These are phyloP conservation scores for Neoaliturus tenellus DNA, from an alignment of 2,888 invertebrate species.

Conservation along the genomic window DNA sequence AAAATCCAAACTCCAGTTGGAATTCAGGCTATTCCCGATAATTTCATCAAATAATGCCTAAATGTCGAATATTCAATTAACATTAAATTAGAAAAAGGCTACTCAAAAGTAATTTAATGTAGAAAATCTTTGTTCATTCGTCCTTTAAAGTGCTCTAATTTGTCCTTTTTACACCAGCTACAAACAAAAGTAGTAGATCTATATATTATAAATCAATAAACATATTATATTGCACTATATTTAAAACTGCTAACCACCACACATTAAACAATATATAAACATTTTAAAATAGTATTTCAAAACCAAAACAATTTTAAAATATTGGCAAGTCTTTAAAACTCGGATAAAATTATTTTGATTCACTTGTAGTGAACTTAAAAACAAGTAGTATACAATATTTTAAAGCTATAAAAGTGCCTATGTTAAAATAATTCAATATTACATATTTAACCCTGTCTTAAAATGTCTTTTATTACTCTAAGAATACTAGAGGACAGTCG, in stretches of 20 bases:
- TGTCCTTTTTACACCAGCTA: too few species aligned
- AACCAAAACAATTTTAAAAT: slow-evolving; percentile 45
- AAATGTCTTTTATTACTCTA: background rate
- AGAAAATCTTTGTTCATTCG: too few species aligned
- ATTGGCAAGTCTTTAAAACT: slow-evolving; percentile 48
- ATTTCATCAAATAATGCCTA: too few species aligned
- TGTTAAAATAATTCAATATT: slow-evolving; percentile 1
- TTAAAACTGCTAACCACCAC: slow-evolving; percentile 6
- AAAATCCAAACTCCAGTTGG: too few species aligned
- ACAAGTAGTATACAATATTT: slow-evolving; percentile 41
- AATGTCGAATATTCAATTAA: too few species aligned
- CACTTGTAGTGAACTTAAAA: slow-evolving; percentile 42
- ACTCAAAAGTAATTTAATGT: too few species aligned
- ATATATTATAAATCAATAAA: slow-evolving; percentile 11
- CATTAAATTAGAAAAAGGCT: too few species aligned
- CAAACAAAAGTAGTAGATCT: too few species aligned
- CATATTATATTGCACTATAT: slow-evolving; percentile 28
- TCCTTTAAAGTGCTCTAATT: too few species aligned
- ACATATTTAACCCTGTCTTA: slow-evolving; percentile 19
- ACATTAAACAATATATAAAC: slow-evolving; percentile 13
- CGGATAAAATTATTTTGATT: slow-evolving; percentile 50
- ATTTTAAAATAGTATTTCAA: slow-evolving; percentile 39
- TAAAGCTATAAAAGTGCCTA: slow-evolving; percentile 45
- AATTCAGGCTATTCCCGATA: too few species aligned
- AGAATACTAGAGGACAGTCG: slow-evolving; percentile 38